Base-by-base conservation (phyloP, 1,140 invertebrate species). In the Phenacoccus solenopsis region DNA sequence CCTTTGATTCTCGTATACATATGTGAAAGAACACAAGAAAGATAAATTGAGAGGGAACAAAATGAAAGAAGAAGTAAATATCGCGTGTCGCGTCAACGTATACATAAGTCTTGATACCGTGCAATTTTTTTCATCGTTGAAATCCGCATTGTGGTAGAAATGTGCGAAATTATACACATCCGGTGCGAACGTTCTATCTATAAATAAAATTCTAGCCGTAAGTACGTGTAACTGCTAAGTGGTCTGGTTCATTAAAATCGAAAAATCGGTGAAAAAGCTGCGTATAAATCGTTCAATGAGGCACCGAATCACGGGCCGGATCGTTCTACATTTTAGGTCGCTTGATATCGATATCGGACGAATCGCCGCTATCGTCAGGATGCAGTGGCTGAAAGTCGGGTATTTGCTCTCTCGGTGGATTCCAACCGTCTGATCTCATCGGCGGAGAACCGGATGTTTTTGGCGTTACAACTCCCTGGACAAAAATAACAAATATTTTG, bases 301-400 rank as follows among this genome's bases (percentile, higher is more conserved):
- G 5, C 5, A 49, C 20, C 4, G 12, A 49, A 16, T 49, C n/a
- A n/a, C n/a, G n/a, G n/a, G n/a, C n/a, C n/a, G n/a, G 22, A 20
- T n/a, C 16, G 59, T 28, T 61, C 74, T 76, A 77, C 69, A 77
- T 74, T 69, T 77, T 77, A 49, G 75, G 74, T 57, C 75, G 73
- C 71, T 77, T 77, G 72, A 76, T 77, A 61, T 78, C 77, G 1
- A 75, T 74, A 67, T 78, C 77, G 24, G 76, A 76, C 12, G 75
- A 75, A 68, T 78, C 78, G 12, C 76, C 75, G 70, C 73, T 75
- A 73, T 77, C 76, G 32, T 75, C 75, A 0, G 75, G 75, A 20
- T 75, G 76, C 49, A 76, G 74, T 1, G 76, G 76, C 70, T 78
- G 76, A 74, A 79, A 79, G 73, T 79, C 78, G 1, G 78, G 78